Base-by-base conservation (phyloP, 1,140 invertebrate genomes). In the Polyergus mexicanus region DNA sequence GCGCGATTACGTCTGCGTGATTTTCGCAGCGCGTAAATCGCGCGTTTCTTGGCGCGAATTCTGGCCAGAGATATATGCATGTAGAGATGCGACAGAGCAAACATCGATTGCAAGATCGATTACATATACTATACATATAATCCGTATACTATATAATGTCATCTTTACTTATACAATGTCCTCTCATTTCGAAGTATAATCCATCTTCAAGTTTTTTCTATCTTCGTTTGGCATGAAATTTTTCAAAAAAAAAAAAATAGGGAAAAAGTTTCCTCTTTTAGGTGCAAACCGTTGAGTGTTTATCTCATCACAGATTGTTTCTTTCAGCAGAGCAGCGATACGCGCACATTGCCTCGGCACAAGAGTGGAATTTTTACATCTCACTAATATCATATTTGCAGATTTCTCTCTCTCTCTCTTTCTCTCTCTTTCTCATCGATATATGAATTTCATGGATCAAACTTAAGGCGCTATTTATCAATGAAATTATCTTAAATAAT, bases 251-350 rank as follows among this genome's bases (percentile, higher is more conserved):
- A 80, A 63, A 80, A 54, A 69, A 35, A 54, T 80, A 44, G 32
- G 19, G 47, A 16, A 51, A 51, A 22, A 80, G 63, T n/a, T 32
- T 80, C 54, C 41, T 54, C 44, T 32, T 35, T 74, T 80, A 41
- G 19, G 4, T 68, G 41, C 44, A 51, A 44, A 69, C 11, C n/a
- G 5, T 68, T 28, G 38, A 11, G 35, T 69, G 25, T 69, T 68
- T 80, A 54, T 80, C 76, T 80, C 63, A 63, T 80, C 63, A 80
- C 44, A 69, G 32, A 80, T 65, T 77, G 38, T 80, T 69, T 80
- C 76, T 80, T 80, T 69, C 62, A 80, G 76, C 76, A 80, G 63
- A 80, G 76, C 76, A 80, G 63, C 76, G 63, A 80, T 69, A 32
- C 63, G 76, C 44, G 3, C 76, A 68, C 44, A 78, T 68, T 78